These are phyloP conservation scores for Eristalis pertinax DNA, from an alignment of 2,888 invertebrate species.

Conservation along the genomic window DNA sequence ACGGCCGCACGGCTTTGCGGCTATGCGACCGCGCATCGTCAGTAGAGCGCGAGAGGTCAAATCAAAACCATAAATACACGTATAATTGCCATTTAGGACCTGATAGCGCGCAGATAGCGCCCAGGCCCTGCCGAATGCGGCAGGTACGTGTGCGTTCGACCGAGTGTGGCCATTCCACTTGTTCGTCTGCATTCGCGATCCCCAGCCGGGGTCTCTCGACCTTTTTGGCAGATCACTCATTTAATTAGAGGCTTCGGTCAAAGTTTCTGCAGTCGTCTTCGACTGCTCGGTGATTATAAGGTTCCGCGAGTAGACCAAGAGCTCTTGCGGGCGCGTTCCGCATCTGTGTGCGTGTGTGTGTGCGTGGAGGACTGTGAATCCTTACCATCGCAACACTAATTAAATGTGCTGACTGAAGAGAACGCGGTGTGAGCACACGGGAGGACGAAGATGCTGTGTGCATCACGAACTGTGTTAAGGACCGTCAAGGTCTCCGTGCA, in stretches of 20 bases:
- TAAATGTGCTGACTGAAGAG: conserved; percentile 37
- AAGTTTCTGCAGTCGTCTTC: conserved; percentile 48
- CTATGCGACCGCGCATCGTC: conserved; percentile 14
- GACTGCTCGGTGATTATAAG: conserved; percentile 2
- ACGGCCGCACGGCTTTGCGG: background rate
- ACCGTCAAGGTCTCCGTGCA: conserved; percentile 67
- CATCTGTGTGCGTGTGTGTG: background rate
- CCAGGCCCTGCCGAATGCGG: background rate
- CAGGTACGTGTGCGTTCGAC: background rate
- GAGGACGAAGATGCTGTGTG: background rate
- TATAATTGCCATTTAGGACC: conserved; percentile 69
- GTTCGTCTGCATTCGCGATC: background rate
- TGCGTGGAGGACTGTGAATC: background rate
- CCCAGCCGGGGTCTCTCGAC: conserved; percentile 42
- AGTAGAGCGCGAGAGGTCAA: conserved; percentile 44
- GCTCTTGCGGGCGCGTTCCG: background rate
- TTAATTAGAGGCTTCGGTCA: conserved; percentile 70
- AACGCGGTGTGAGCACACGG: background rate
- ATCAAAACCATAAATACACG: conserved; percentile 70
- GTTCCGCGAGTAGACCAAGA: background rate
- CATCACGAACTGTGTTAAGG: conserved; percentile 62
- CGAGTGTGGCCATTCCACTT: conserved; percentile 38
- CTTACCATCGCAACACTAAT: conserved; percentile 30
- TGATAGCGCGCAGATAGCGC: conserved; percentile 44
- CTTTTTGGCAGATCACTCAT: conserved; percentile 67